phyloP scores from a whole-genome alignment of 2,797 vertebrate genomes.

The Sebastes alutus region DNA sequence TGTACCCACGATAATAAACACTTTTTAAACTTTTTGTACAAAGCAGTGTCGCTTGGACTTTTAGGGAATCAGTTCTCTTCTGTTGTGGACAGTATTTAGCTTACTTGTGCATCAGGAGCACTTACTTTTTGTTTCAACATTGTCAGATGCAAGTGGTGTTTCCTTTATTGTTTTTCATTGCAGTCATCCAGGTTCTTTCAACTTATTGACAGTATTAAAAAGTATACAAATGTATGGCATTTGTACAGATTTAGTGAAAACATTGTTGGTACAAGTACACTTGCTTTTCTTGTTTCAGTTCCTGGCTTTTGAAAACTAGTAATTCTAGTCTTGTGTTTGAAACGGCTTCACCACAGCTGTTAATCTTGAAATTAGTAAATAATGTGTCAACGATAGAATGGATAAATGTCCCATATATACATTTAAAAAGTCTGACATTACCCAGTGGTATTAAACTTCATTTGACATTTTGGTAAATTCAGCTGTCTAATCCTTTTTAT shows the following conservation, averaged over 20 bases:
- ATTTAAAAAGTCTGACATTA: background rate
- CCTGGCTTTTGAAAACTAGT: background rate
- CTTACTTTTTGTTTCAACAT: background rate
- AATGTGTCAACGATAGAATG: background rate
- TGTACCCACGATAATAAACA: background rate
- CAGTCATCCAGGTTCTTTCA: background rate
- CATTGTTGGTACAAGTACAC: background rate
- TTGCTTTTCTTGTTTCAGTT: background rate
- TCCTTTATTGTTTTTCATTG: background rate
- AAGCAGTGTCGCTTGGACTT: background rate
- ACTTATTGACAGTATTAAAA: background rate
- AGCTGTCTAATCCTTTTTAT: background rate
- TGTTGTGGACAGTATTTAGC: background rate
- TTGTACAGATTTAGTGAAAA: background rate
- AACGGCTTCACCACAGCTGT: background rate
- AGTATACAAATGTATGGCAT: background rate
- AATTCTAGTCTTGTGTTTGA: background rate
- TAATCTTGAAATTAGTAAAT: background rate
- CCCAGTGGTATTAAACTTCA: background rate
- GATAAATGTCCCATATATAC: background rate
- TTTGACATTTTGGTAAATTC: constrained; percentile 3
- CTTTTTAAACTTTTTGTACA: background rate
- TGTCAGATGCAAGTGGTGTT: background rate
- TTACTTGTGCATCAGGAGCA: background rate
- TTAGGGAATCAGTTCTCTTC: background rate